Evolutionary conservation across 2,888 invertebrate genomes (phyloP).

Genomic region (Erebia palarica): DNA sequence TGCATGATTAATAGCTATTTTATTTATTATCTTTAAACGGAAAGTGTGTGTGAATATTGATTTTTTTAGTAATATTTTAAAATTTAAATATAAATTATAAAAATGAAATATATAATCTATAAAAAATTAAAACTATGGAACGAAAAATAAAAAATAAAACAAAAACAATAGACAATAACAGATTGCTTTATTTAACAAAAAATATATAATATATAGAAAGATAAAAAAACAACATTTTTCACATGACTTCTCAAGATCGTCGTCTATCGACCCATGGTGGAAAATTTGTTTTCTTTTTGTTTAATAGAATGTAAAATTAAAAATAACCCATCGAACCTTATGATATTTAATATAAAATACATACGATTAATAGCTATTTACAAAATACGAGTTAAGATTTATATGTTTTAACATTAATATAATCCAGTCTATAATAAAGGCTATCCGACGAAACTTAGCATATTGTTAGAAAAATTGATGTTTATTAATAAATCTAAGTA

Average conservation of each 20-base stretch:
- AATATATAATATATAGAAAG: constrained; percentile 81
- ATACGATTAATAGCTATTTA: constrained; percentile 82
- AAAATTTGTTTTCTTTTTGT: constrained; percentile 69
- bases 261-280: constrained; percentile 58
- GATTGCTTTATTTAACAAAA: constrained; percentile 83
- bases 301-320: constrained; percentile 79
- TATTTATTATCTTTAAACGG: constrained; percentile 38
- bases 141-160: constrained; percentile 67
- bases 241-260: constrained; percentile 63
- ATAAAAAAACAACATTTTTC: constrained; percentile 71
- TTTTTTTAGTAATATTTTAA: constrained; percentile 32
- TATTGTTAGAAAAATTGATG: constrained; percentile 76
- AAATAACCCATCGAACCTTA: constrained; percentile 81
- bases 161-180: constrained; percentile 79
- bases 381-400: constrained; percentile 81
- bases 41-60: constrained; percentile 34
- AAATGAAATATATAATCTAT: constrained; percentile 40
- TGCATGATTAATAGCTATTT: constrained; percentile 59
- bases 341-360: constrained; percentile 81
- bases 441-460: constrained; percentile 79
- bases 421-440: constrained; percentile 82
- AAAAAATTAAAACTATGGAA: constrained; percentile 45
- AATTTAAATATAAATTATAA: constrained; percentile 44
- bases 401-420: constrained; percentile 78
- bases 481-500: constrained; percentile 57